Evolutionary conservation across 2,797 vertebrate genomes (phyloP).

Genomic region (Megalops cyprinoides): DNA sequence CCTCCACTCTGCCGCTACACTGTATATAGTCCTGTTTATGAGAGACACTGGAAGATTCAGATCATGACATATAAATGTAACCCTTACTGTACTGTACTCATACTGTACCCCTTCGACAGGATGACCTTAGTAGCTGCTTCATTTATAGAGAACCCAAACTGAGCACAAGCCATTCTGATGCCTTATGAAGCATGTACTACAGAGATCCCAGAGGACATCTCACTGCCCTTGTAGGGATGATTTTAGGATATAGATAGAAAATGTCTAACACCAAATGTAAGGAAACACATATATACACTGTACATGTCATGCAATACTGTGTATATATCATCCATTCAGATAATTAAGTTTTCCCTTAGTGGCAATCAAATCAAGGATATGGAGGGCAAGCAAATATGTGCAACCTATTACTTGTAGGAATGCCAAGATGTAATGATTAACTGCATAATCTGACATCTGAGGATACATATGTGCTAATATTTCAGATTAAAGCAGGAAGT

Average conservation of each 20-base stretch:
- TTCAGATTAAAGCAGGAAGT: background rate
- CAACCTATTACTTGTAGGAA: background rate
- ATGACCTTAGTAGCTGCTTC: too few species aligned
- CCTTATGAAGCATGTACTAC: too few species aligned
- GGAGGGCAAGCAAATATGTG: background rate
- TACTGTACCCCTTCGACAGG: too few species aligned
- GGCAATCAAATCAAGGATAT: background rate
- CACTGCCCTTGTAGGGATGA: conserved; percentile 16
- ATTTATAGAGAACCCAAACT: too few species aligned
- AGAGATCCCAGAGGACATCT: background rate
- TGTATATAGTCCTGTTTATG: background rate
- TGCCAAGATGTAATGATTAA: background rate
- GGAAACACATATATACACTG: too few species aligned
- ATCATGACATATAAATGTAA: too few species aligned
- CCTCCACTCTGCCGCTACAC: background rate
- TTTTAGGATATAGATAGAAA: background rate
- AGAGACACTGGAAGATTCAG: too few species aligned
- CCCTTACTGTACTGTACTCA: background rate
- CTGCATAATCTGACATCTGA: background rate
- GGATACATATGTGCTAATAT: background rate
- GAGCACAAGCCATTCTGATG: too few species aligned
- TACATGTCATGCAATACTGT: background rate
- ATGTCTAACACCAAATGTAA: too few species aligned
- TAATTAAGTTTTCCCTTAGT: background rate
- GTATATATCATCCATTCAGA: background rate